Evolutionary conservation across 2,113 vertebrate species (phyloP), one percentile per base, ranked within the genome.

Genomic region (Microcebus tavaratra): DNA sequence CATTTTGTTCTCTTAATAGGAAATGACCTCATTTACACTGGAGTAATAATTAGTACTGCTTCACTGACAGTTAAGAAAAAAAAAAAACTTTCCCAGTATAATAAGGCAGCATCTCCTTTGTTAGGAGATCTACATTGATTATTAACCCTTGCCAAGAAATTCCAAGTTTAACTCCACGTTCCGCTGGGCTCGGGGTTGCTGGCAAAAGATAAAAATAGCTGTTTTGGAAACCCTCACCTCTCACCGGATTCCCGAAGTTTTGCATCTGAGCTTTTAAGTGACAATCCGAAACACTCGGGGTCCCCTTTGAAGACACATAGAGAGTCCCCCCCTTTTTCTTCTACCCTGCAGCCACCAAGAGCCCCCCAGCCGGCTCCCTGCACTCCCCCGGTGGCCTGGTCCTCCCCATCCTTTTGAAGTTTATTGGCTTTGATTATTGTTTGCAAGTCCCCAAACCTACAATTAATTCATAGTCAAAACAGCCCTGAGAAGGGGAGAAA

Each of bases 21-120:
- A 99, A 99, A 98, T 99, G 99, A 99, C 99, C 99, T 99, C 99
- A 99, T 99, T 99, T 99, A 99, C 99, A 99, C 99, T 99, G 98
- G 98, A 99, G 99, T 99, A 99, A 99, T 99, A 99, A 99, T 99
- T 99, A 99, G 99, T 99, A 99, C 98, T 99, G 99, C 99, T 99
- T 99, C 99, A 98, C 98, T 99, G 99, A 99, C 99, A 99, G 99
- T 99, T 99, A 99, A 99, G 99, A 98, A 98, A 98, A 97, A 45
- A 45, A 45, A 45, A 99, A 99, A 99, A 99, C 98, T 99, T 99
- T 99, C 99, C 98, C 98, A 98, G 98, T 99, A 99, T 99, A 99
- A 99, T 99, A 99, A 99, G 99, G 99, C 98, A 98, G 98, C 98
- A 98, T 99, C 98, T 98, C 98, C 98, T 99, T 99, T 99, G 99